These are phyloP conservation scores for Tiaroga cobitis DNA, from an alignment of 2,797 vertebrate species.

Conservation along the genomic window DNA sequence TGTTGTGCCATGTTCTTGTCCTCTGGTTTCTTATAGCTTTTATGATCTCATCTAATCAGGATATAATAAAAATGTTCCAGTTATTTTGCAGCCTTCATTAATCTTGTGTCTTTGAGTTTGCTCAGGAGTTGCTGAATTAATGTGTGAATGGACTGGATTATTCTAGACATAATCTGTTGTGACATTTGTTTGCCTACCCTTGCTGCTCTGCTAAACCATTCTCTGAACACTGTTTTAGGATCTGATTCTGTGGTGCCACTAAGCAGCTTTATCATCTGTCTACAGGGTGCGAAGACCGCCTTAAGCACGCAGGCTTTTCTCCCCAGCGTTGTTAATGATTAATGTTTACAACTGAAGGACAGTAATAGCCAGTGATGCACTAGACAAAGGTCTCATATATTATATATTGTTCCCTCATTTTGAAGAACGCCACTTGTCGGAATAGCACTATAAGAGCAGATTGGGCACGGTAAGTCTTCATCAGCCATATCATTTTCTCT, in stretches of 20 bases:
- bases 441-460: neutral
- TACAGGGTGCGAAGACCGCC: slow-evolving; percentile 29
- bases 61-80: neutral
- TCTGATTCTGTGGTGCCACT: slow-evolving; percentile 20
- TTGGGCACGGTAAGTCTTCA: slow-evolving; percentile 62
- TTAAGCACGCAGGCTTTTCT: slow-evolving; percentile 45
- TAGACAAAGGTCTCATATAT: slow-evolving; percentile 76
- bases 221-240: slow-evolving; percentile 10
- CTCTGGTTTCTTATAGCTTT: neutral
- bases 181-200: slow-evolving; percentile 18
- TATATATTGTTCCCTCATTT: slow-evolving; percentile 43
- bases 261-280: slow-evolving; percentile 48
- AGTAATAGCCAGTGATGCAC: slow-evolving; percentile 58
- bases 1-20: neutral
- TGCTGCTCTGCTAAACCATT: neutral
- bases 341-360: slow-evolving; percentile 72
- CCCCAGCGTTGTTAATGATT: slow-evolving; percentile 76
- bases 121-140: neutral
- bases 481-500: neutral
- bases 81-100: neutral
- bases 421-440: slow-evolving; percentile 49
- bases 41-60: neutral
- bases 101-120: neutral
- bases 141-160: slow-evolving; percentile 5
- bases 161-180: slow-evolving; percentile 18